Evolutionary conservation across 2,888 invertebrate genomes (phyloP), one percentile per base, ranked within the genome.

Genomic region (Caenorhabditis macrosperma): DNA sequence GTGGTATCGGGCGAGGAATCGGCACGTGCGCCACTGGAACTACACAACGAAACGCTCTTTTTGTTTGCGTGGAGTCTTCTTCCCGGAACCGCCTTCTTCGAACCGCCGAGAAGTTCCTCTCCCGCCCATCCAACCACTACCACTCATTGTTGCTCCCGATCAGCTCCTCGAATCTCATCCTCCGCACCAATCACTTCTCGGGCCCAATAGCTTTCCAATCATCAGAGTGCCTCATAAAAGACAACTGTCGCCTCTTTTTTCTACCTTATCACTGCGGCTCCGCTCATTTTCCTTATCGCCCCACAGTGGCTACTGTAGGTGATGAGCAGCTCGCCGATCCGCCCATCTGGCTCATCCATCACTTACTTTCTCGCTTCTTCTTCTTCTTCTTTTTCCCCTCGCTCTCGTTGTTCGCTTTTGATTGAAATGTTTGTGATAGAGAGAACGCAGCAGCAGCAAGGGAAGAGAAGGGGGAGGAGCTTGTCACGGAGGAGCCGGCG

Each of bases 211-310:
- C 30, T 74, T 46, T 57, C 38, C 57, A 54, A 54, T 55, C 61
- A 63, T 63, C 64, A 74, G 66, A 64, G 63, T 46, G 22, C 28
- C 74, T 74, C 74, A 64, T 74, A 59, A 74, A 74, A 74, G 59
- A 64, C 74, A 74, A 74, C 74, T 74, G 74, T 63, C n/a, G 26
- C 15, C 30, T 15, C 30, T 46, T 55, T 24, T 20, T 10, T 54
- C n/a, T n/a, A n/a, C 30, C 35, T 55, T 28, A 26, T 48, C 38
- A 22, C 64, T n/a, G n/a, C n/a, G n/a, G n/a, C 46, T 52, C 55
- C 10, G n/a, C 12, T 38, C 5, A 10, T 15, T 10, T 33, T 12
- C 38, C 38, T 38, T 10, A 38, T 10, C 38, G 15, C 33, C 26
- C 68, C 60, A 50, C 41, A 15, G 57, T 64, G 52, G 9, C 6